phyloP scores from a whole-genome alignment of 2,888 invertebrate species.

The Microctonus hyperodae region DNA sequence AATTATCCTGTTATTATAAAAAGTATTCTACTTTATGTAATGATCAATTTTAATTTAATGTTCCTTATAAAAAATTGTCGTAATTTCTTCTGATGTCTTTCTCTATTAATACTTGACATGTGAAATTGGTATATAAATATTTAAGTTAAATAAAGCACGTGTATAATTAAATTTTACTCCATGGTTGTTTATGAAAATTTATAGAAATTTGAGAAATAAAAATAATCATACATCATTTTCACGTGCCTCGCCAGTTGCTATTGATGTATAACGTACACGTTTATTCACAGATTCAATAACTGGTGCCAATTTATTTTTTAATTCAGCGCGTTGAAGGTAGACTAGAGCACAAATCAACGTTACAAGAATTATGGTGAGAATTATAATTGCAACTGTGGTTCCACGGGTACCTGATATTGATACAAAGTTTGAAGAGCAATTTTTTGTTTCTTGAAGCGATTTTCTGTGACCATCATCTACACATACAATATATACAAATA shows the following conservation, averaged over 20 bases:
- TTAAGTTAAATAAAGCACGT: neutral
- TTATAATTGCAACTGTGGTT: constrained; percentile 47
- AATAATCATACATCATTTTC: constrained; percentile 56
- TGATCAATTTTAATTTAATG: neutral
- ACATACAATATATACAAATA: constrained; percentile 31
- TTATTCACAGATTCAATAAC: constrained; percentile 72
- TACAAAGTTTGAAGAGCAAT: constrained; percentile 43
- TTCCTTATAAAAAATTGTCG: too few relatives aligned
- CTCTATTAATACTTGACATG: neutral
- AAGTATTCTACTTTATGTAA: too few relatives aligned
- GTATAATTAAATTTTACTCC: neutral
- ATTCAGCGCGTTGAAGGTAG: constrained; percentile 70
- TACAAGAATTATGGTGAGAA: constrained; percentile 63
- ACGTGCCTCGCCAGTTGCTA: constrained; percentile 68
- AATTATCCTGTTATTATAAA: too few relatives aligned
- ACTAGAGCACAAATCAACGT: constrained; percentile 67
- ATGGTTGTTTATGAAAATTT: neutral
- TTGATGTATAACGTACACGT: constrained; percentile 78
- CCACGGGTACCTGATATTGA: constrained; percentile 38
- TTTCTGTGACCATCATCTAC: constrained; percentile 25
- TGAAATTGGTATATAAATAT: neutral
- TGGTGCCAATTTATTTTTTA: constrained; percentile 69
- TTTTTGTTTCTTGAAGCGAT: constrained; percentile 50
- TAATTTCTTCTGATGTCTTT: neutral
- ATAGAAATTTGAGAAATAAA: neutral